These are phyloP conservation scores for Caenorhabditis panamensis DNA, from an alignment of 2,888 invertebrate species.

Conservation along the genomic window DNA sequence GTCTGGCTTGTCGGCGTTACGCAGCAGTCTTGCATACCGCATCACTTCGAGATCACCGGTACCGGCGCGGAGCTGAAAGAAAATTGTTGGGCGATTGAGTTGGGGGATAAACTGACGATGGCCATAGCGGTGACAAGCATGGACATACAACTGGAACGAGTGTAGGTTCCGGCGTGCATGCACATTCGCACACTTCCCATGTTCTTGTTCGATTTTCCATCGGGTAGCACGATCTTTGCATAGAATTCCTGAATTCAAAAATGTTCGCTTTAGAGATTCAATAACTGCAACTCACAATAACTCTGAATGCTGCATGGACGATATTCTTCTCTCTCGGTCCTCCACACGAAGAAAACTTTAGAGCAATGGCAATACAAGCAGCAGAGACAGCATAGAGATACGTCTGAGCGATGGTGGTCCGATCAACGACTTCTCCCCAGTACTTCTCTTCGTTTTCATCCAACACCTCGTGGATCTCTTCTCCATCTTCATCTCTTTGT, in stretches of 20 bases:
- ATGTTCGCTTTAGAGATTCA: neutral
- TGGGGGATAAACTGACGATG: constrained; percentile 27
- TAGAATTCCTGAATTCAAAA: constrained; percentile 35
- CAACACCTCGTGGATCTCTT: constrained; percentile 23
- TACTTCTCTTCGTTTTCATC: constrained; percentile 60
- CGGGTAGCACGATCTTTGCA: constrained; percentile 46
- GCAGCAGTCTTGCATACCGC: constrained; percentile 46
- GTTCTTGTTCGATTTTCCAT: constrained; percentile 16
- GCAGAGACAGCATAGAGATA: constrained; percentile 97
- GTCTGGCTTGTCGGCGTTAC: constrained; percentile 34
- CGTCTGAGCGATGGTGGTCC: constrained; percentile 83
- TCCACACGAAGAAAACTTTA: constrained; percentile 92
- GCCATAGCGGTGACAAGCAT: constrained; percentile 47
- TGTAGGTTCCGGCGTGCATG: constrained; percentile 39
- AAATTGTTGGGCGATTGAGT: neutral
- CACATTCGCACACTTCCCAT: constrained; percentile 45
- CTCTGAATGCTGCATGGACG: constrained; percentile 15
- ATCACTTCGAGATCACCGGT: constrained; percentile 55
- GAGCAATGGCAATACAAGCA: constrained; percentile 92
- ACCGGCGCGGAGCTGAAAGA: constrained; percentile 47
- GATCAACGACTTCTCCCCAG: constrained; percentile 70
- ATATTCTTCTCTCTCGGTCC: constrained; percentile 23
- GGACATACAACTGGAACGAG: constrained; percentile 24
- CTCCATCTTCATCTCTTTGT: constrained; percentile 35
- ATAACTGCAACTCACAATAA: constrained; percentile 36